phyloP scores from a whole-genome alignment of 2,797 vertebrate genomes.

The Sebastes vulpes region DNA sequence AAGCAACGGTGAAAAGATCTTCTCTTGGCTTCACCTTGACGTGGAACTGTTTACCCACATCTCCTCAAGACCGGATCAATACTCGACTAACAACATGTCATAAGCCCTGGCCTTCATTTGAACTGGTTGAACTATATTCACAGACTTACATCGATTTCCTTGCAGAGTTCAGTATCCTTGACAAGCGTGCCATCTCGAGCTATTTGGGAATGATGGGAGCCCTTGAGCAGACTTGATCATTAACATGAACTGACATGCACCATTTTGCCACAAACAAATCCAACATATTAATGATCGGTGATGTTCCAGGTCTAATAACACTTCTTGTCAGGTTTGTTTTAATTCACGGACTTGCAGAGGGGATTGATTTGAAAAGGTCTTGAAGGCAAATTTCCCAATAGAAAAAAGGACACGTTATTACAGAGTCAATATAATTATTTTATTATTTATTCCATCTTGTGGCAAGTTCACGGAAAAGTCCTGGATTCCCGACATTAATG shows the following conservation, averaged over 20 bases:
- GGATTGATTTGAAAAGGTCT: not conserved
- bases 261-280: not conserved
- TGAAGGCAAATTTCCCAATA: not conserved
- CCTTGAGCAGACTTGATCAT: fast-evolving
- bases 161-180: too few species aligned
- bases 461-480: not conserved
- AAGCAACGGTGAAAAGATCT: not conserved
- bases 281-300: not conserved
- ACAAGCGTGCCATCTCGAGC: not conserved
- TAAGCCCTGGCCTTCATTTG: not conserved
- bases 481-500: not conserved
- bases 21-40: not conserved
- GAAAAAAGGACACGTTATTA: not conserved
- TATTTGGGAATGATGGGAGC: not conserved
- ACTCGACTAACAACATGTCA: not conserved
- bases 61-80: not conserved
- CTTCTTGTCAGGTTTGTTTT: not conserved
- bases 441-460: not conserved
- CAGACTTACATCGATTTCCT: not conserved
- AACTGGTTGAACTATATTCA: not conserved
- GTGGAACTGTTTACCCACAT: not conserved
- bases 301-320: not conserved
- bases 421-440: not conserved
- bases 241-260: not conserved
- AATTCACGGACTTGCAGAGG: not conserved